A percentile compares a stretch with the other conserved stretches of the same genome.
Evolutionary conservation across 2,888 invertebrate species (phyloP).

Genomic region (Polietes domitor): DNA sequence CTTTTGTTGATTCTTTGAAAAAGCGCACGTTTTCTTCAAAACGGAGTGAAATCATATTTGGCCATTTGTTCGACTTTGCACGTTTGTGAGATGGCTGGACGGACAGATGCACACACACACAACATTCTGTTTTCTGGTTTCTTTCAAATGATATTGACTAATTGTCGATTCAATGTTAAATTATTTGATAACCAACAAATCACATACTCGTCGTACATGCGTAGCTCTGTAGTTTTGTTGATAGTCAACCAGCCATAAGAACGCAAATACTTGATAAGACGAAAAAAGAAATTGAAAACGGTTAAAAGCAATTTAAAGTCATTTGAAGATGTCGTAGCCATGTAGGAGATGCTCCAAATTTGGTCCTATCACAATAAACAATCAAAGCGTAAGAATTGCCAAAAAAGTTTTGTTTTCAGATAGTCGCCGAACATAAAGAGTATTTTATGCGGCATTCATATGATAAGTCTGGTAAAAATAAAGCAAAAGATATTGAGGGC

Average conservation of each 20-base stretch:
- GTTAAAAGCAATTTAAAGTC: background rate
- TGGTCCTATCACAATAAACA: background rate
- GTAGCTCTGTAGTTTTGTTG: background rate
- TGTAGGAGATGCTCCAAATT: constrained; percentile 14
- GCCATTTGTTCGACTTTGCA: constrained; percentile 26
- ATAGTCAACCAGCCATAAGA: background rate
- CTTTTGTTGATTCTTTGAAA: constrained; percentile 37
- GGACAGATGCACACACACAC: background rate
- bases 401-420: no score
- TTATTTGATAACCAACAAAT: constrained; percentile 14
- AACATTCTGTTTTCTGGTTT: background rate
- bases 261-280: background rate
- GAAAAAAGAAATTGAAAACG: constrained; percentile 11
- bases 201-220: background rate
- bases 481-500: no score
- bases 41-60: constrained; percentile 35
- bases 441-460: no score
- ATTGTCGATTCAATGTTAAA: constrained; percentile 24
- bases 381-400: no score
- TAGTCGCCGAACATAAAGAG: no score
- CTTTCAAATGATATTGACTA: constrained; percentile 30
- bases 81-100: background rate
- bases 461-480: no score
- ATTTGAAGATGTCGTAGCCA: background rate
- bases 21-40: constrained; percentile 57